Base-by-base conservation (phyloP, 2,797 vertebrate species). In the Danio tinwini region DNA sequence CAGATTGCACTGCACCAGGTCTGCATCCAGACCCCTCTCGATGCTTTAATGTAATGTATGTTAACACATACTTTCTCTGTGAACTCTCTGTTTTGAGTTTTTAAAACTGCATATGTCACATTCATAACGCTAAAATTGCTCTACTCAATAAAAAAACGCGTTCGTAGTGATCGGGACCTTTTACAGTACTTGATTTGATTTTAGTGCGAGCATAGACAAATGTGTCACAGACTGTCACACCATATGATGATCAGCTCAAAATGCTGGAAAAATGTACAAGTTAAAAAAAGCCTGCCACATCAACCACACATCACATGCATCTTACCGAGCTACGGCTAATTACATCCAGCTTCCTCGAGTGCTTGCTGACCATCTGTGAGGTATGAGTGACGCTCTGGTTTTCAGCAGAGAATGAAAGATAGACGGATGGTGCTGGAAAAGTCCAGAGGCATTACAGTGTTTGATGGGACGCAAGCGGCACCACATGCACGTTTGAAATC, bases 401-500 rank as follows among this genome's bases (percentile, higher is more conserved):
- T 50, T 58, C 44, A 58, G 10, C 16, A 62, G 29, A 19, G 45
- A 68, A 19, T 53, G 78, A 76, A 49, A 65, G 74, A 70, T 11
- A 75, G 61, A 83, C 0, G 21, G 42, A 67, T 39, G 39, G 21
- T 47, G 3, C 44, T 6, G 67, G 39, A 17, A 45, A 67, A 61
- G 59, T 65, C 78, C 50, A 62, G 73, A 74, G 72, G 68, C 58
- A 53, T 71, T 80, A 62, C 55, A 7, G 17, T 63, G 77, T 84
- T 80, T 80, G 73, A 85, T 80, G 47, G 68, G 64, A 74, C 16
- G 45, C 45, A 19, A 85, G 56, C 49, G 56, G 74, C 70, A 77
- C 49, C 73, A 65, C 81, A 78, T 61, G 72, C 71, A 76, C 19
- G n/a, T 83, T 78, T 82, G 64, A 85, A 85, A 85, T 77, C 84